phyloP scores from a whole-genome alignment of 2,888 invertebrate genomes.

The Spisula subtruncata region DNA sequence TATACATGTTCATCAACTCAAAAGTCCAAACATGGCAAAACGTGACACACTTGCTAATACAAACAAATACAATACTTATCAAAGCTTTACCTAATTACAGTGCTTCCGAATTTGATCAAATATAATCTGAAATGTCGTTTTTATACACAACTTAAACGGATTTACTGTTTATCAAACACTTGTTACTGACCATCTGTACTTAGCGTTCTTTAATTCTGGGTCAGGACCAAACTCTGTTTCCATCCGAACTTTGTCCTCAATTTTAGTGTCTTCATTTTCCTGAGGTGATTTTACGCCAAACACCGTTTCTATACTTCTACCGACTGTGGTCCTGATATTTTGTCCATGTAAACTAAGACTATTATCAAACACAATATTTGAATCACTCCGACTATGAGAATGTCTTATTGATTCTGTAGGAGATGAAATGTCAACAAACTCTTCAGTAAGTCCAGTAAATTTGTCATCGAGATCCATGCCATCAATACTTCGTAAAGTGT shows the following conservation, averaged over 20 bases:
- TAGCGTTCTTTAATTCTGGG: slow-evolving; percentile 16
- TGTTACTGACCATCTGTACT: slow-evolving; percentile 67
- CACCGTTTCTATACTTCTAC: slow-evolving; percentile 45
- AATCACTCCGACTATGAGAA: slow-evolving; percentile 3
- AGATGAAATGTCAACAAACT: slow-evolving; percentile 1
- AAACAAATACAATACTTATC: no score
- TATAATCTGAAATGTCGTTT: background rate
- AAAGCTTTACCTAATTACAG: background rate
- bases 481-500: slow-evolving; percentile 49
- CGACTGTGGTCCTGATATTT: slow-evolving; percentile 35
- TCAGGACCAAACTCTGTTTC: slow-evolving; percentile 32
- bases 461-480: slow-evolving; percentile 36
- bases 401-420: slow-evolving; percentile 4
- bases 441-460: background rate
- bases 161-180: slow-evolving; percentile 57
- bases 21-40: no score
- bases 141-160: background rate
- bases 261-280: slow-evolving; percentile 38
- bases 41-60: no score
- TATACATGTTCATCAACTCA: no score
- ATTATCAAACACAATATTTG: background rate
- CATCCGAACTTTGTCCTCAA: background rate
- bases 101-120: background rate
- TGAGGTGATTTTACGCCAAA: slow-evolving; percentile 52
- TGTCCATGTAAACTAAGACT: background rate